Evolutionary conservation across 2,113 vertebrate species (phyloP).

Genomic region (Petrocephalus zakoni): DNA sequence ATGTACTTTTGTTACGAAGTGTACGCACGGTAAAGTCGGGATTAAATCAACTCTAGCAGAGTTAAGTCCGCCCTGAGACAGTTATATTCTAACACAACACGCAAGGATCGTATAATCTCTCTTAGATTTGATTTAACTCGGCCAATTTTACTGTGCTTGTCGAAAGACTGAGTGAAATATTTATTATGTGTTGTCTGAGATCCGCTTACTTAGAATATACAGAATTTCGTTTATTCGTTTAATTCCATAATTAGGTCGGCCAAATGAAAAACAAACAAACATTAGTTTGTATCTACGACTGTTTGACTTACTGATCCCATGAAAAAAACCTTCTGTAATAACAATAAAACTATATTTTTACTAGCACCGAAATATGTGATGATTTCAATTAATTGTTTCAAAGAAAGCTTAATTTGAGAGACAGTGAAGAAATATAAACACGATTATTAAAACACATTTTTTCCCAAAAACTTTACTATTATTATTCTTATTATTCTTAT

Average conservation of each 20-base stretch:
- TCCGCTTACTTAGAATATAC: conserved; percentile 59
- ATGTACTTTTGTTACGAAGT: conserved; percentile 67
- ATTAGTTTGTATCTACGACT: conserved; percentile 60
- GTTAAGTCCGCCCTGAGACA: not conserved
- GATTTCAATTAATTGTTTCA: conserved; percentile 49
- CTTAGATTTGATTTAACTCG: conserved; percentile 4
- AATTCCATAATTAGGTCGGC: conserved; percentile 62
- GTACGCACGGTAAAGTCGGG: conserved; percentile 45
- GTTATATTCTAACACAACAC: not conserved
- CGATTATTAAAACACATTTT: not conserved
- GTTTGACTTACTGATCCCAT: conserved; percentile 20
- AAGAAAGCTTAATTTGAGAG: not conserved
- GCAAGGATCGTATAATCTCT: not conserved
- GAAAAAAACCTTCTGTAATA: conserved; percentile 47
- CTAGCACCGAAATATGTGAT: conserved; percentile 53
- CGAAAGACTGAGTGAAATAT: conserved; percentile 70
- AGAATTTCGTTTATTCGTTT: conserved; percentile 56
- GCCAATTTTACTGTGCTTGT: conserved; percentile 6
- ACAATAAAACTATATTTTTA: conserved; percentile 76
- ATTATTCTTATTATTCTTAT: conserved; percentile 13
- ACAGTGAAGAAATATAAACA: not conserved
- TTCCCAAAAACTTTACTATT: conserved; percentile 6
- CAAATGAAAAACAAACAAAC: conserved; percentile 63
- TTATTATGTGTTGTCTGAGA: conserved; percentile 72
- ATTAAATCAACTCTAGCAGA: not conserved